A percentile compares a stretch with the other conserved stretches of the same genome.
Evolutionary conservation across 2,888 invertebrate species (phyloP).

Genomic region (Netelia virgata): DNA sequence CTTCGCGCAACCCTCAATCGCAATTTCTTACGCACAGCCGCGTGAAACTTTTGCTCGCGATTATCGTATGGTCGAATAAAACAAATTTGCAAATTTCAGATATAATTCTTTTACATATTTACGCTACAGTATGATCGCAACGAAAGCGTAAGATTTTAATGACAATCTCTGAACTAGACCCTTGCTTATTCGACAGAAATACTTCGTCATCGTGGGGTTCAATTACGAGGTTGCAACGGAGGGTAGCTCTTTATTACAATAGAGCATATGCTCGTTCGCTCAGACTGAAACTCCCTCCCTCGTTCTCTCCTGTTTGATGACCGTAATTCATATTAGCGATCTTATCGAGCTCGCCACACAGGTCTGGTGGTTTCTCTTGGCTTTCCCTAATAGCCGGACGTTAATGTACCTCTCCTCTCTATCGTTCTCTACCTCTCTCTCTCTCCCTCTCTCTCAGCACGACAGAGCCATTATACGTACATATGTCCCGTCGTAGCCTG

Average conservation of each 20-base stretch:
- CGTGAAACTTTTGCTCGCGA: neutral
- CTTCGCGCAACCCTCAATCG: too few relatives aligned
- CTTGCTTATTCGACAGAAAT: slow-evolving; percentile 19
- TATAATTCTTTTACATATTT: too few relatives aligned
- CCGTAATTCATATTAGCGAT: slow-evolving; percentile 75
- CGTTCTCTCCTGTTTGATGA: slow-evolving; percentile 65
- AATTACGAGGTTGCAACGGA: neutral
- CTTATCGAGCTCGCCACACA: slow-evolving; percentile 66
- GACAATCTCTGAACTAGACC: slow-evolving; percentile 2
- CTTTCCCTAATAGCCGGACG: slow-evolving; percentile 69
- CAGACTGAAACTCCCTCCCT: neutral
- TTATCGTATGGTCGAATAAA: neutral
- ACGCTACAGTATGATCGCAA: too few relatives aligned
- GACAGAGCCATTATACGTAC: neutral
- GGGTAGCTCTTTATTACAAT: neutral
- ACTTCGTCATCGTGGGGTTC: neutral
- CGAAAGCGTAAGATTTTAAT: neutral
- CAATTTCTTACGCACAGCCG: too few relatives aligned
- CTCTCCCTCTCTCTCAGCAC: too few relatives aligned
- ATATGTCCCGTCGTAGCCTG: slow-evolving; percentile 10
- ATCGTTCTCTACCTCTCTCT: too few relatives aligned
- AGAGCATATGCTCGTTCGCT: neutral
- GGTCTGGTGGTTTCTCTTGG: slow-evolving; percentile 31
- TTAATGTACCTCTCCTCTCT: slow-evolving; percentile 53
- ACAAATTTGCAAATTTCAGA: neutral